Evolutionary conservation across 2,113 vertebrate genomes (phyloP), one percentile per base, ranked within the genome.

Genomic region (Sorex araneus): DNA sequence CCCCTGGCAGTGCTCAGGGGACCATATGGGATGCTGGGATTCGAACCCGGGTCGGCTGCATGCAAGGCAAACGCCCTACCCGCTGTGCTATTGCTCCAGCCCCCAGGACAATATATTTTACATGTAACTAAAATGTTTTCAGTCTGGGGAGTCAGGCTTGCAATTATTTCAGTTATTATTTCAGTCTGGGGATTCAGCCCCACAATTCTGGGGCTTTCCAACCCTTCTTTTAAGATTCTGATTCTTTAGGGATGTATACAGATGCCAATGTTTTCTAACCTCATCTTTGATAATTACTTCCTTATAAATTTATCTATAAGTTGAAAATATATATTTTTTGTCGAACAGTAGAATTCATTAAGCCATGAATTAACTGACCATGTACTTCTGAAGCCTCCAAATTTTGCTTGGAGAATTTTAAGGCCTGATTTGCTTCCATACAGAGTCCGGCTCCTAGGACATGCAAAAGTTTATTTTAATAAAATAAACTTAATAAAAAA

Each of bases 391-490:
- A 9, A 63, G 2, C 40, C 19, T 36, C 1, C 2, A 6, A 25
- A 63, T 7, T 23, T 54, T 57, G 27, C 30, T 5, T 34, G 12
- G 25, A 54, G 21, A 32, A 50, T 25, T 40, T 1, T 47, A 12
- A 64, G 69, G 5, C 21, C 34, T 36, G 5, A 4, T 6, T 8
- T 8, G 30, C 10, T 16, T 30, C 3, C 32, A 16, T 57, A 2
- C 15, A 4, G 78, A 28, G 27, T 50, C 63, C 21, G 70, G 21
- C 32, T 27, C 13, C 1, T 0, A 2, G 1, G 10, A 25, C 0
- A 0, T 10, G 25, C 34, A 27, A 64, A 21, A 4, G 40, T n/a
- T n/a, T n/a, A n/a, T n/a, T n/a, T n/a, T n/a, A n/a, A n/a, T n/a
- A n/a, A n/a, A n/a, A n/a, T n/a, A n/a, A n/a, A n/a, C n/a, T n/a